Base-by-base conservation (phyloP, 2,888 invertebrate species). In the Lepas anatifera region DNA sequence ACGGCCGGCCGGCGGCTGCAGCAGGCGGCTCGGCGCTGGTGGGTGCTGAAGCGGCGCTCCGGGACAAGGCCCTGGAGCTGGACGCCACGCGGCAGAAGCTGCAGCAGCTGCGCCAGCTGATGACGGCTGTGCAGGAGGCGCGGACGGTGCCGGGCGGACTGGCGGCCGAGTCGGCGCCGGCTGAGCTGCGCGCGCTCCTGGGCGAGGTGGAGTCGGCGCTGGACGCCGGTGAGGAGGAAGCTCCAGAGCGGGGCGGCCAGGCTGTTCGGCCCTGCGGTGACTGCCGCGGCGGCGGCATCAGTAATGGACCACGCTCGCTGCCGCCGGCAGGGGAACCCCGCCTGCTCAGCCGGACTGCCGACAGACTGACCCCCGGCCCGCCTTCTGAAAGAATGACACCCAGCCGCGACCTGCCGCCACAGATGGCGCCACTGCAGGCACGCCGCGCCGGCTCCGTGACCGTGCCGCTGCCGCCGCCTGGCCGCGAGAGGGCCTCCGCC, bases 91-190 rank as follows among this genome's bases (percentile, higher is more conserved):
- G 64, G 8, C 64, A 39, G 39, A n/a, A 37, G 13, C 37, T 64
- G 64, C n/a, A 64, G 22, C 64, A 37, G 37, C 64, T 64, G 37
- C 64, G 64, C n/a, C 52, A 52, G 52, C 52, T 52, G 29, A 52
- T 52, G 52, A 16, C 52, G 29, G 52, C 52, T 6, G 52, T 52
- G 29, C 52, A 52, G 52, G 52, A 52, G 16, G 29, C 52, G 29
- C 52, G 52, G 2, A 3, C 11, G 29, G 13, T 32, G 29, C n/a
- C n/a, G n/a, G 52, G 52, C 29, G 52, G 16, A 13, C 7, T 32
- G 11, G 7, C 52, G 29, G 32, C 32, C 1, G 52, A 52, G 29
- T 29, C 52, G 29, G 52, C 52, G 29, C 52, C 52, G 29, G 29
- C 52, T 37, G 64, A 64, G 11, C 35, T 35, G 35, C 39, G 64